phyloP scores from a whole-genome alignment of 2,113 vertebrate species.

The Thymallus thymallus region DNA sequence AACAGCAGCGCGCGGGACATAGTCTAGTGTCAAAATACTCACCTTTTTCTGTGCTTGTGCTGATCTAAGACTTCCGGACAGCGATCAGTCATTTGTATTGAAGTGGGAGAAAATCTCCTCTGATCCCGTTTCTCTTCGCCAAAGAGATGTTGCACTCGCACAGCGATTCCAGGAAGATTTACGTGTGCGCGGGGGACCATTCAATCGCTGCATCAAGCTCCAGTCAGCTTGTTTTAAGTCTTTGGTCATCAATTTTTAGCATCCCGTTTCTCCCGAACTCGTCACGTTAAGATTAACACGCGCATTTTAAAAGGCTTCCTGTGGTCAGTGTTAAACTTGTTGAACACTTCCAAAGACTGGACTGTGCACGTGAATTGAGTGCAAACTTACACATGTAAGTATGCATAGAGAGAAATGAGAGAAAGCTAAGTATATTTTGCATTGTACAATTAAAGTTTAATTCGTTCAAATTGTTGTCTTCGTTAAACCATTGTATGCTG shows the following conservation, averaged over 20 bases:
- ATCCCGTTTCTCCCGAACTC: constrained; percentile 37
- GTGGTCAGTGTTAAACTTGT: constrained; percentile 72
- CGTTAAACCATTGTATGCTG: background rate
- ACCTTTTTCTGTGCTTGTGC: constrained; percentile 37
- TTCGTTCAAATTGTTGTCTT: background rate
- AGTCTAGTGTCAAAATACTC: constrained; percentile 39
- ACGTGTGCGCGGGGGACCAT: constrained; percentile 54
- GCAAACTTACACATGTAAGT: constrained; percentile 64
- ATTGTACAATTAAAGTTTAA: background rate
- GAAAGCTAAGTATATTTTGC: constrained; percentile 29
- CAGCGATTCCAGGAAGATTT: constrained; percentile 62
- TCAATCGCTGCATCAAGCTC: constrained; percentile 30
- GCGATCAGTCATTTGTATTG: constrained; percentile 65
- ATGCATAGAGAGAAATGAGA: constrained; percentile 2
- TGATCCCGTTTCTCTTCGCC: constrained; percentile 27
- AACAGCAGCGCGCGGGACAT: constrained; percentile 58
- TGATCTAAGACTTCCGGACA: constrained; percentile 62
- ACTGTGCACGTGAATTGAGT: constrained; percentile 3
- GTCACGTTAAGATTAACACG: constrained; percentile 50
- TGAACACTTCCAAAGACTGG: constrained; percentile 51
- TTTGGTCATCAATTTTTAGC: constrained; percentile 49
- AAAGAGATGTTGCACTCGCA: constrained; percentile 61
- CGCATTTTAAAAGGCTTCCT: constrained; percentile 65
- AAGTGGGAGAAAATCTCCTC: constrained; percentile 58
- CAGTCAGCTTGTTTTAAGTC: constrained; percentile 37